Conservation (phyloP, 2,113 vertebrate species). For the Anseranas semipalmata region DNA sequence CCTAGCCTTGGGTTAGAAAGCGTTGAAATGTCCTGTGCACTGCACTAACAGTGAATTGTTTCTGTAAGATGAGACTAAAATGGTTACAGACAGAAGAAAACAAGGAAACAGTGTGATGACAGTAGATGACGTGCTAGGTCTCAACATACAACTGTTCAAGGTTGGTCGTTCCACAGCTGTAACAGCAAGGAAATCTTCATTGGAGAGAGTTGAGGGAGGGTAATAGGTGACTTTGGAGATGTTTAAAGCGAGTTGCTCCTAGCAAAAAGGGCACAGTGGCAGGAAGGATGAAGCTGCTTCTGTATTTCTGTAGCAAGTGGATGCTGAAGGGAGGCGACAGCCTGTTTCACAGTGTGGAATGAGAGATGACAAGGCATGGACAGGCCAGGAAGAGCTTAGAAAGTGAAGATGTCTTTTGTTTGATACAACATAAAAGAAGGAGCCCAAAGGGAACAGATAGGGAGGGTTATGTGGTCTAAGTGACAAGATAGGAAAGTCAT, state of each 20-base stretch:
- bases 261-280: not conserved
- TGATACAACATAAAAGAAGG: not conserved
- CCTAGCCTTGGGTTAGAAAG: not conserved
- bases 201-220: not conserved
- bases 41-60: rapidly evolving
- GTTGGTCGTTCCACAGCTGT: not conserved
- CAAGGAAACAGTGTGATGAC: rapidly evolving
- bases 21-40: not conserved
- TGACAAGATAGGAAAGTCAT: not conserved
- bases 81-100: not conserved
- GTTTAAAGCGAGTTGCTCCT: not conserved
- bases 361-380: not conserved
- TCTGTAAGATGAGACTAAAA: not conserved
- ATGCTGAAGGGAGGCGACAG: not conserved
- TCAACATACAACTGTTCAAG: not conserved
- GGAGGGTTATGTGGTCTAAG: not conserved
- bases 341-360: not conserved
- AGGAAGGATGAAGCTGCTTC: not conserved
- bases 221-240: not conserved
- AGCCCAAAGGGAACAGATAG: not conserved
- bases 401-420: constrained; percentile 26
- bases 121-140: not conserved
- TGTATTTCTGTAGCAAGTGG: not conserved
- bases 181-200: not conserved
- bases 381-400: not conserved